Base-by-base conservation (phyloP, 2,888 invertebrate genomes). In the Gandaritis pyraliata region DNA sequence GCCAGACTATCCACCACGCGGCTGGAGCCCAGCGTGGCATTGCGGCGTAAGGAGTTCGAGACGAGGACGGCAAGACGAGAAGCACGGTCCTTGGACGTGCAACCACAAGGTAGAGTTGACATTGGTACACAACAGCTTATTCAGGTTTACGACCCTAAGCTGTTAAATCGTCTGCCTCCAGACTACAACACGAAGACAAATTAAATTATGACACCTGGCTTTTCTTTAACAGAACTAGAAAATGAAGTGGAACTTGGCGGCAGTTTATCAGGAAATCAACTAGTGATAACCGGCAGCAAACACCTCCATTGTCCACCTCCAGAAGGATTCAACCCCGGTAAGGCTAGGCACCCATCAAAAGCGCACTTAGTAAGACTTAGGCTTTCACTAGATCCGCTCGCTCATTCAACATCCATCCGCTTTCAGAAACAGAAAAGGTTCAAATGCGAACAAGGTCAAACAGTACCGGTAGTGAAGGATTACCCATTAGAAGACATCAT, bases 301-400 rank as follows among this genome's bases (percentile, higher is more conserved):
- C 94, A 95, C 88, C 93, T 96, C 77, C 96, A 96, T 90, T 96
- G 96, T 84, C 95, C 95, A 74, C 95, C 95, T 66, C 96, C 96
- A 72, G 89, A 93, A 75, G 94, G 93, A 85, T 94, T 90, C 88
- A 89, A 77, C 81, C 88, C 89, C 81, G 93, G 92, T 93, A 69
- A 64, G 79, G 8, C 39, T 36, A 39, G 33, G 18, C 12, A 43
- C 12, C n/a, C 8, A 45, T 13, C 38, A 23, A 49, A 51, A 50
- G 18, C 55, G 29, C 11, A 12, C n/a, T 38, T 39, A 55, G 48
- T 54, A 52, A 70, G 58, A 59, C 47, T 47, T 61, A 53, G 43
- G 52, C 64, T 63, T 55, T 73, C 72, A 69, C 72, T 67, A 66
- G 65, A 61, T 60, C 57, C 65, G 46, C 61, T 69, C 65, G 46